A percentile compares a stretch with the other conserved stretches of the same genome.
Conservation (phyloP, 2,797 vertebrate genomes). For the Eidolon dupreanum region DNA sequence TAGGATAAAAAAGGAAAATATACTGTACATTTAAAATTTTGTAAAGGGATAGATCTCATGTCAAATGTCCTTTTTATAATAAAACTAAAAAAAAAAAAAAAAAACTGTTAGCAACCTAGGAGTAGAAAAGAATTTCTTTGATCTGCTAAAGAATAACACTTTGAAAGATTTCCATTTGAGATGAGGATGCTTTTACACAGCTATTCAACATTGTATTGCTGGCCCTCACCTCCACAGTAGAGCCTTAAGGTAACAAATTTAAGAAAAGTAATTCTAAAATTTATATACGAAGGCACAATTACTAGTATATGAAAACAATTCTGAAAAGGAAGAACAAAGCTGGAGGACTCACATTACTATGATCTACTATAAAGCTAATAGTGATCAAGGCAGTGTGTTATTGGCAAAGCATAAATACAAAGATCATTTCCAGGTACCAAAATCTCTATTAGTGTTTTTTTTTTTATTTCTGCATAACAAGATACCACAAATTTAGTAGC, state of each 20-base stretch:
- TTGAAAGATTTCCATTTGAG: constrained; percentile 4
- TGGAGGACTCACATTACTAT: not conserved
- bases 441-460: not conserved
- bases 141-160: not conserved
- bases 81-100: not conserved
- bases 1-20: not conserved
- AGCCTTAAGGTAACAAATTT: not conserved
- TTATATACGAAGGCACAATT: not conserved
- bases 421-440: not conserved
- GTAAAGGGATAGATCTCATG: not conserved
- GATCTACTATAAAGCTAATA: not conserved
- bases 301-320: not conserved
- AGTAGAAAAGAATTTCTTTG: not conserved
- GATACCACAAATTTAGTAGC: not conserved
- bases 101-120: not conserved
- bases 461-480: not conserved
- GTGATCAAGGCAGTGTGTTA: not conserved
- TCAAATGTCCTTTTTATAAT: not conserved
- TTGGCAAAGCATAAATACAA: not conserved
- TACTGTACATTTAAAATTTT: not conserved
- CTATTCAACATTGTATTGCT: not conserved
- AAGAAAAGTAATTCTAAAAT: not conserved
- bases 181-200: not conserved
- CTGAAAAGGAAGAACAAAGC: not conserved
- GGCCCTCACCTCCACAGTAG: not conserved